These are phyloP conservation scores for Leiothrix lutea DNA, from an alignment of 2,113 vertebrate species.

Conservation along the genomic window DNA sequence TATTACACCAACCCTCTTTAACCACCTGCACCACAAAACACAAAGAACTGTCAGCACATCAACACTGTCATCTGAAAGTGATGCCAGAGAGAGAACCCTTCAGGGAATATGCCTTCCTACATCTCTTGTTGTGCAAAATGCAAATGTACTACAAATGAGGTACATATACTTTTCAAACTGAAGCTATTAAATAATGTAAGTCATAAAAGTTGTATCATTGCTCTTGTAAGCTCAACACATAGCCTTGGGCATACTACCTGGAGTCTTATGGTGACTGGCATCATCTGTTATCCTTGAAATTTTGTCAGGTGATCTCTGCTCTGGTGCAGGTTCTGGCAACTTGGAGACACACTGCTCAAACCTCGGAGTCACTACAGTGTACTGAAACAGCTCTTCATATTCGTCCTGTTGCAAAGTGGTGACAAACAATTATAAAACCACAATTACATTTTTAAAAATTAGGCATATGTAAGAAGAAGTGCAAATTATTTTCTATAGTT, in stretches of 20 bases:
- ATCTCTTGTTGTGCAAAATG: not conserved
- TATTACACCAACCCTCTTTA: not conserved
- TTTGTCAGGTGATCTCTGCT: constrained; percentile 34
- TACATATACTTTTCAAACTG: not conserved
- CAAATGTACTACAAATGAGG: not conserved
- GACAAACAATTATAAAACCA: not conserved
- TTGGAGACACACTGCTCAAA: constrained; percentile 63
- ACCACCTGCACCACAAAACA: not conserved
- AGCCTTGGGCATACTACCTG: constrained; percentile 60
- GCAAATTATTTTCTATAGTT: not conserved
- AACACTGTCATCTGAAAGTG: not conserved
- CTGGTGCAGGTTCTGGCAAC: constrained; percentile 49
- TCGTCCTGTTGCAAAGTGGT: constrained; percentile 80
- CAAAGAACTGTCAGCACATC: not conserved
- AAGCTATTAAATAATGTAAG: not conserved
- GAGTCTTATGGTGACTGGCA: constrained; percentile 8
- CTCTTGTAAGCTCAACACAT: not conserved
- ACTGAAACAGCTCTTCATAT: constrained; percentile 88
- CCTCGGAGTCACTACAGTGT: constrained; percentile 81
- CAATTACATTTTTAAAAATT: not conserved
- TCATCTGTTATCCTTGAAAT: constrained; percentile 43
- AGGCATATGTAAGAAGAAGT: not conserved
- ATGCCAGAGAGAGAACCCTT: not conserved
- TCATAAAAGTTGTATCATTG: not conserved
- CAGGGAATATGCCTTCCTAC: not conserved